A percentile compares a stretch with the other conserved stretches of the same genome.
Evolutionary conservation across 2,888 invertebrate genomes (phyloP).

Genomic region (Tetranychus truncatus): DNA sequence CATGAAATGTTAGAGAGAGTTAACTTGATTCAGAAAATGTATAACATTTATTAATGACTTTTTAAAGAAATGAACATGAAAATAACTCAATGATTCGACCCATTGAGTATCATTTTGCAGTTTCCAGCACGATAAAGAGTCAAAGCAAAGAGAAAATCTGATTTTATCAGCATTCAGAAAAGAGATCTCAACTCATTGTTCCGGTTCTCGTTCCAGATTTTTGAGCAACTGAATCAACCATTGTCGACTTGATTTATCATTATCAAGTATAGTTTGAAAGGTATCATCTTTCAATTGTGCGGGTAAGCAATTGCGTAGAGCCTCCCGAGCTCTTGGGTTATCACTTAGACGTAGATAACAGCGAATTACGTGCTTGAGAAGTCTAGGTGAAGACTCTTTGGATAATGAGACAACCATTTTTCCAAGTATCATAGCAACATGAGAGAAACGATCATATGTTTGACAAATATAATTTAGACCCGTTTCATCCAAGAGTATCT

Average conservation of each 20-base stretch:
- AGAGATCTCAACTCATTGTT: not conserved
- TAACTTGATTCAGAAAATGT: too few species aligned
- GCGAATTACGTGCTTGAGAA: conserved; percentile 92
- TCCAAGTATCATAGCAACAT: conserved; percentile 93
- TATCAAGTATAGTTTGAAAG: conserved; percentile 78
- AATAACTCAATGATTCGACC: too few species aligned
- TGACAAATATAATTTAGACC: conserved; percentile 96
- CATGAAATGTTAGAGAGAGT: too few species aligned
- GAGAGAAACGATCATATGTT: conserved; percentile 96
- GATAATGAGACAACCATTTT: conserved; percentile 96
- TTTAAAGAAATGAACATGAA: too few species aligned
- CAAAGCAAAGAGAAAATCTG: too few species aligned
- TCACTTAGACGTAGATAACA: conserved; percentile 93
- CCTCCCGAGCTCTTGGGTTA: conserved; percentile 87
- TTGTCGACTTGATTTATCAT: conserved; percentile 90
- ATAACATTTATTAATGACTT: too few species aligned
- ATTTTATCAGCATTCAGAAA: too few species aligned
- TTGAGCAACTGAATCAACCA: conserved; percentile 84
- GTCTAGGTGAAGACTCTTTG: conserved; percentile 84
- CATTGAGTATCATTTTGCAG: too few species aligned
- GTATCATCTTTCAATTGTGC: conserved; percentile 90
- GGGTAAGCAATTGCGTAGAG: conserved; percentile 70
- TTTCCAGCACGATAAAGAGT: too few species aligned
- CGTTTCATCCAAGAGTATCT: conserved; percentile 81
- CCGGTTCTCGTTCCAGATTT: conserved; percentile 46